phyloP scores from a whole-genome alignment of 1,140 invertebrate genomes.

The Odontomachus brunneus region DNA sequence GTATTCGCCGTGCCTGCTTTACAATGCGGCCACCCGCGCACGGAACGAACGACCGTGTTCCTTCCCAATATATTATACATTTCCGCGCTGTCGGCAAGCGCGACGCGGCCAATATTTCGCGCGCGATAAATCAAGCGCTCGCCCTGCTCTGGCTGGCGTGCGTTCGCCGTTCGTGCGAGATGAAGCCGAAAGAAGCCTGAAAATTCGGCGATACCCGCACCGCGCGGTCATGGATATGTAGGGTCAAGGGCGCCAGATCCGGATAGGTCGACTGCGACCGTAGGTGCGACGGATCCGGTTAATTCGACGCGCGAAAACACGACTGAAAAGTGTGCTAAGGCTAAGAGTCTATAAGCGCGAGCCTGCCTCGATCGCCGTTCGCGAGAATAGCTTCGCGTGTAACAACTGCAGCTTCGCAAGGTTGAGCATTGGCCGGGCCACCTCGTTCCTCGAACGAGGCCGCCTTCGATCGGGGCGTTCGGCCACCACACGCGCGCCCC shows the following conservation, averaged over 20 bases:
- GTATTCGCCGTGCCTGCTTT: conserved; percentile 30
- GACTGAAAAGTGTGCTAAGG: conserved; percentile 22
- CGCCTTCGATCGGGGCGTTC: conserved; percentile 30
- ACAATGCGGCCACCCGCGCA: not conserved
- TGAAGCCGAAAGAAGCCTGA: not conserved
- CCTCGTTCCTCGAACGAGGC: conserved; percentile 38
- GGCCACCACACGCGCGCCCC: conserved; percentile 25
- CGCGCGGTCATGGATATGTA: not conserved
- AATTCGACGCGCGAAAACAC: not conserved
- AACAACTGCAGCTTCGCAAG: conserved; percentile 16
- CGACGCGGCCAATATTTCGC: conserved; percentile 44
- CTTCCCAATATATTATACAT: conserved; percentile 33
- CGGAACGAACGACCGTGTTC: conserved; percentile 6
- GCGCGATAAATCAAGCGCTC: conserved; percentile 30
- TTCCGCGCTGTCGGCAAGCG: conserved; percentile 28
- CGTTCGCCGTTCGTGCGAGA: not conserved
- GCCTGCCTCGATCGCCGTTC: not conserved
- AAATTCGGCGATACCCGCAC: not conserved
- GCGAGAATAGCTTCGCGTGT: conserved; percentile 15
- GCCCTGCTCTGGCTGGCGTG: not conserved
- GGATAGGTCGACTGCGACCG: too few relatives aligned
- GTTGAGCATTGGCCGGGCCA: conserved; percentile 33
- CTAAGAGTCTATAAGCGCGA: not conserved
- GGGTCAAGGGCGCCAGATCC: not conserved
- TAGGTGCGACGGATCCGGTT: too few relatives aligned